phyloP scores from a whole-genome alignment of 35 echinoderm and acorn worm genomes.

The Apostichopus parvimensis region DNA sequence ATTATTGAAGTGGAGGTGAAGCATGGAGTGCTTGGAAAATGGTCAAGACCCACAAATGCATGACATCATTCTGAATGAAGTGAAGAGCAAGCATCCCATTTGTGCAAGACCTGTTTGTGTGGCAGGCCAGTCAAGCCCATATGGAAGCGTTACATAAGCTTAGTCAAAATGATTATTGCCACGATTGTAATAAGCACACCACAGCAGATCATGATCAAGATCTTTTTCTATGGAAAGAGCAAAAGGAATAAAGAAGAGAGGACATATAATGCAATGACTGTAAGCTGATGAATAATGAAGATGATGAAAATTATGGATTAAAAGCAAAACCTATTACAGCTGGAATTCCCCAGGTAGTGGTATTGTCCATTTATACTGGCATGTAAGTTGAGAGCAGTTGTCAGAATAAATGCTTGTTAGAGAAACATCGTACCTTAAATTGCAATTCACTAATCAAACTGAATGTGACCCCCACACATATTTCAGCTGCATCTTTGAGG shows the following conservation, averaged over 20 bases:
- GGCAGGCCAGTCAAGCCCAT: slow-evolving; percentile 10
- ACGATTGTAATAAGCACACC: slow-evolving; percentile 6
- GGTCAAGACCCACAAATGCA: slow-evolving; percentile 5
- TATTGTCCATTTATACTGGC: too few species aligned
- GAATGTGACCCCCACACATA: too few species aligned
- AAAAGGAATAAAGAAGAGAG: neutral
- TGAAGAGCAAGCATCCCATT: neutral
- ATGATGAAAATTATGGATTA: neutral
- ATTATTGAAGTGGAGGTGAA: neutral
- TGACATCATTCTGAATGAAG: slow-evolving; percentile 1
- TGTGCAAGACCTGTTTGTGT: neutral
- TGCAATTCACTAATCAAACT: too few species aligned
- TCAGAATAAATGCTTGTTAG: too few species aligned
- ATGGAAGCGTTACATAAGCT: neutral
- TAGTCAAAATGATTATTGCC: neutral
- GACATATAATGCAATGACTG: neutral
- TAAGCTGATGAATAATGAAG: neutral
- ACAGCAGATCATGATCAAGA: slow-evolving; percentile 17
- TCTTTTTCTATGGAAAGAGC: slow-evolving; percentile 14
- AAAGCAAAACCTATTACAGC: too few species aligned
- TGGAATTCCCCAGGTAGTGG: too few species aligned
- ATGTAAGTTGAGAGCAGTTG: too few species aligned
- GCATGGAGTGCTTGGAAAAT: neutral
- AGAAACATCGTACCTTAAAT: too few species aligned
- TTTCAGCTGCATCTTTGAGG: too few species aligned